A percentile compares a stretch with the other conserved stretches of the same genome.
Evolutionary conservation across 1,140 invertebrate genomes (phyloP).

Genomic region (Drosophila nannoptera): DNA sequence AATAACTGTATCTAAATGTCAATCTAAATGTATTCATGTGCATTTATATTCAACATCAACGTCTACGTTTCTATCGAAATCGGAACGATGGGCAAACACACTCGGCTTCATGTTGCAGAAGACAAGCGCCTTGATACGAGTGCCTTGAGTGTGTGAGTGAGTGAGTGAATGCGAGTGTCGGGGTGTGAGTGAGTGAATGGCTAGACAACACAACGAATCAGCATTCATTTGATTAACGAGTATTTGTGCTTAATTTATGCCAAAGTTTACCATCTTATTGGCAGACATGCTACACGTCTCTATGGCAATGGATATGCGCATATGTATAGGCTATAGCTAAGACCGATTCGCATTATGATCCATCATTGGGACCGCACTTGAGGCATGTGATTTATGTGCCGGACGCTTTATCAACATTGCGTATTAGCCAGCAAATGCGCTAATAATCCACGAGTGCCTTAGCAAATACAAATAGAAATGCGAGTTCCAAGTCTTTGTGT

Average conservation of each 20-base stretch:
- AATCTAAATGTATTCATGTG: slow-evolving; percentile 75
- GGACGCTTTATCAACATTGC: slow-evolving; percentile 48
- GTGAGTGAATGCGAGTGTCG: slow-evolving; percentile 6
- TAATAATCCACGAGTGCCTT: slow-evolving; percentile 74
- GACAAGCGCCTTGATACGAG: slow-evolving; percentile 37
- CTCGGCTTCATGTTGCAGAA: slow-evolving; percentile 22
- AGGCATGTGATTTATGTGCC: slow-evolving; percentile 59
- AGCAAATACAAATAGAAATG: slow-evolving; percentile 65
- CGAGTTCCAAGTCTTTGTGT: slow-evolving; percentile 6
- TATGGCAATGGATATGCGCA: neutral
- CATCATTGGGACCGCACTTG: slow-evolving; percentile 42
- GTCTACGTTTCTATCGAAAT: slow-evolving; percentile 23
- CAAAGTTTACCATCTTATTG: slow-evolving; percentile 47
- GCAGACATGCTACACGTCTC: slow-evolving; percentile 8
- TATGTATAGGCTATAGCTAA: neutral
- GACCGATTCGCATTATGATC: slow-evolving; percentile 54
- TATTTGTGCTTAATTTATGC: slow-evolving; percentile 73
- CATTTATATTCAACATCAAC: slow-evolving; percentile 51
- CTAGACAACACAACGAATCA: slow-evolving; percentile 39
- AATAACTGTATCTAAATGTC: slow-evolving; percentile 71
- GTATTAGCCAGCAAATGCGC: slow-evolving; percentile 72
- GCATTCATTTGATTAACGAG: slow-evolving; percentile 74
- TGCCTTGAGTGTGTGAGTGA: neutral
- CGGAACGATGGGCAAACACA: slow-evolving; percentile 13
- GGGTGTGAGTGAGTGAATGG: slow-evolving; percentile 22